Evolutionary conservation across 2,113 vertebrate species (phyloP).

Genomic region (Muntiacus muntjak): DNA sequence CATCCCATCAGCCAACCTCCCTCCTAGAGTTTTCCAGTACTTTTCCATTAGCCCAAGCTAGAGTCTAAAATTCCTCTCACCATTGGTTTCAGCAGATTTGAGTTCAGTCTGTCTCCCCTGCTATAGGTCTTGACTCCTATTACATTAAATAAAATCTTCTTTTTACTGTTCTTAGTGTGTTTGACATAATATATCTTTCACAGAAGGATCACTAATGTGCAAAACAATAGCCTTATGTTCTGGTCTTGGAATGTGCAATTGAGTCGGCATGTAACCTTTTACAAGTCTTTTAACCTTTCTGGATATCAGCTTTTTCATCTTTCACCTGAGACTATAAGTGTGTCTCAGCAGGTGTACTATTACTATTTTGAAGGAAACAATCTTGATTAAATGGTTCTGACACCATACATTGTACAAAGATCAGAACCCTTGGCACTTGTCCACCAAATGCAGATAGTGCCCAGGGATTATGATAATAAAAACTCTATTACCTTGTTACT

Average conservation of each 20-base stretch:
- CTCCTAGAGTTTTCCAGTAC: neutral
- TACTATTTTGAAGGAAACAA: neutral
- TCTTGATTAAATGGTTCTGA: neutral
- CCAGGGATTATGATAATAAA: neutral
- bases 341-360: neutral
- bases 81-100: neutral
- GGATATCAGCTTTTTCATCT: neutral
- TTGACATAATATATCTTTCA: neutral
- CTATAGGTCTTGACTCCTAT: neutral
- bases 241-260: neutral
- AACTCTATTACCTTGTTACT: neutral
- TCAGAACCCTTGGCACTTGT: neutral
- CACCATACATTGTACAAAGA: neutral
- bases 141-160: neutral
- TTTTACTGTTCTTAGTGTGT: neutral
- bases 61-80: neutral
- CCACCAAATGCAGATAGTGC: neutral
- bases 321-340: neutral
- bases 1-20: neutral
- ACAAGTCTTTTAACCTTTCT: neutral
- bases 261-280: too few relatives aligned
- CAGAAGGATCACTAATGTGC: neutral
- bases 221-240: rapidly evolving
- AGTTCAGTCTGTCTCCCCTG: neutral
- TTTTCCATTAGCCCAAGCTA: neutral